Evolutionary conservation across 2,888 invertebrate genomes (phyloP).

Genomic region (Zygaena filipendulae): DNA sequence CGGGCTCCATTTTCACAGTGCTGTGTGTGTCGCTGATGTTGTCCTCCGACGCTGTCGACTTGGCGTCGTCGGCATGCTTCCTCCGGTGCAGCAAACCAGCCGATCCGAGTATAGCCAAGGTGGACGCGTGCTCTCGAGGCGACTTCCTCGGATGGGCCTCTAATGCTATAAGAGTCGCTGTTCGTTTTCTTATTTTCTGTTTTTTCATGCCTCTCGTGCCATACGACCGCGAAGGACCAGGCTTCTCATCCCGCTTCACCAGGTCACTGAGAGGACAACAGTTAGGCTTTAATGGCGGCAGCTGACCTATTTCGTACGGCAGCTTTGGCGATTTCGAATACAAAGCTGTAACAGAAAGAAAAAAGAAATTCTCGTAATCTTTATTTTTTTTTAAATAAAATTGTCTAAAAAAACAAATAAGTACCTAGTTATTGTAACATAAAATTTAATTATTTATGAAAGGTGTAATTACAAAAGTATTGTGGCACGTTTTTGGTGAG

Average conservation of each 20-base stretch:
- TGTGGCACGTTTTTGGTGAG: slow-evolving; percentile 69
- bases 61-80: slow-evolving; percentile 47
- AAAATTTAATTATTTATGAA: not conserved
- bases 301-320: slow-evolving; percentile 79
- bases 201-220: slow-evolving; percentile 54
- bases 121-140: slow-evolving; percentile 89
- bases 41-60: slow-evolving; percentile 58
- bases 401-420: not conserved
- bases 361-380: too few species aligned
- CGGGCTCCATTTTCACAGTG: slow-evolving; percentile 35
- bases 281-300: slow-evolving; percentile 71
- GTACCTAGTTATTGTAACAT: too few species aligned
- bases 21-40: slow-evolving; percentile 44
- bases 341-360: slow-evolving; percentile 47
- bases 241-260: slow-evolving; percentile 44
- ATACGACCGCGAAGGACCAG: slow-evolving; percentile 46
- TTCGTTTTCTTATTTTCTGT: slow-evolving; percentile 38
- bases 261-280: slow-evolving; percentile 60
- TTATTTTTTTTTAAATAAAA: too few species aligned
- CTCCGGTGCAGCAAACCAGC: slow-evolving; percentile 69
- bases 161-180: slow-evolving; percentile 34
- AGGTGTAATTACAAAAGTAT: slow-evolving; percentile 58
- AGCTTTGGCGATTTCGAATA: slow-evolving; percentile 73
- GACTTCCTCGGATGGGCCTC: slow-evolving; percentile 81
- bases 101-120: slow-evolving; percentile 80